Evolutionary conservation across 2,888 invertebrate genomes (phyloP), one percentile per base, ranked within the genome.

Genomic region (Timema podura): DNA sequence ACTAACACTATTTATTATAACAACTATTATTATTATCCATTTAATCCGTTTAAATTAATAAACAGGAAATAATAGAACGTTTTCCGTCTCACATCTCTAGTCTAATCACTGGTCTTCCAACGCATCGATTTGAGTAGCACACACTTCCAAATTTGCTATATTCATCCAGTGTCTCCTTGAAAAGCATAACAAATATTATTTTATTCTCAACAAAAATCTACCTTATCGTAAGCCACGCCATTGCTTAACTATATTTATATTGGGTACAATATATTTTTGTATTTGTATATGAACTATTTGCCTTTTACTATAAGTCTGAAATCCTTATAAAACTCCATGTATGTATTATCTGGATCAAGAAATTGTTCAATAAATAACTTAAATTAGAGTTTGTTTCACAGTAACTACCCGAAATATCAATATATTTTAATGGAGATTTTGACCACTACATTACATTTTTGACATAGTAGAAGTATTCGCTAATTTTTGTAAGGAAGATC

Each of bases 111-210:
- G 59, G 59, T 13, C 59, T 15, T 59, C 15, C 30, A 13, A 15
- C 45, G 30, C 59, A 59, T 15, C 16, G 10, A 30, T 59, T 59
- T 30, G 1, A 30, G 30, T 30, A 30, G 30, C 30, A 1, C 30
- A 57, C 57, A 5, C 57, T 57, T 57, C 61, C 9, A 61, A 61
- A 30, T 61, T 30, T 9, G 13, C 6, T 61, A 61, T 15, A 30
- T n/a, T 61, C 44, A 30, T 30, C 11, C 44, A 61, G 16, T 5
- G 61, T 61, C 45, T 61, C 2, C 7, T 61, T 57, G 45, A 61
- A 61, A 61, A 61, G 61, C 61, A 61, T 61, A 61, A n/a, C 30
- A 61, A 61, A 61, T 16, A 1, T 30, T 9, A 30, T 61, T 61
- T 61, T 61, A 44, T 30, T 30, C 16, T 61, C 16, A 61, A 61